phyloP scores from a whole-genome alignment of 2,113 vertebrate genomes.

The Talpa occidentalis region DNA sequence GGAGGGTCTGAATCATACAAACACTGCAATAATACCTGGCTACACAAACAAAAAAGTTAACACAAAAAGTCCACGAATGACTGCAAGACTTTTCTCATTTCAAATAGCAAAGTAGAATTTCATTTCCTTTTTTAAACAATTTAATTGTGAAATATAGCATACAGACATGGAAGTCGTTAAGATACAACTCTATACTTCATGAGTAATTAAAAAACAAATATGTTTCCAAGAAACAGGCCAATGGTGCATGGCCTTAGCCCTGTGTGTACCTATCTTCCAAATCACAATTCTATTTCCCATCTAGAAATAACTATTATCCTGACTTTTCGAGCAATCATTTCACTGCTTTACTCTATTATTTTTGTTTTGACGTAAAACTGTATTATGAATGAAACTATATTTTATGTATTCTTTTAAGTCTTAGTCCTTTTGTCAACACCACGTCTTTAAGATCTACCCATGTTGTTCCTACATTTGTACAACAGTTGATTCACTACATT shows the following conservation, averaged over 20 bases:
- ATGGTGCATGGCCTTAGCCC: neutral
- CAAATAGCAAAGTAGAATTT: neutral
- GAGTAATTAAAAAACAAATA: neutral
- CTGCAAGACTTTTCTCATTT: neutral
- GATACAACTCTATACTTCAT: neutral
- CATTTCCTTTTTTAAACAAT: slow-evolving; percentile 15
- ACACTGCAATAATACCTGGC: slow-evolving; percentile 92
- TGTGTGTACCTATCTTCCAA: neutral
- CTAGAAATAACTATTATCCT: neutral
- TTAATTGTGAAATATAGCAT: slow-evolving; percentile 6
- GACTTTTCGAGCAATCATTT: neutral
- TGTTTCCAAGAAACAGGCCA: neutral
- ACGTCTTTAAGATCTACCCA: neutral
- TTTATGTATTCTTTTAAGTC: neutral
- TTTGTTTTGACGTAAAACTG: neutral
- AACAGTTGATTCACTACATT: neutral
- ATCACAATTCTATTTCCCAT: neutral
- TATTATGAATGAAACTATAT: neutral
- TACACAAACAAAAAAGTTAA: slow-evolving; percentile 77
- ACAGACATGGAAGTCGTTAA: neutral
- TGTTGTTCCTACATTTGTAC: neutral
- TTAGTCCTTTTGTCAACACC: neutral
- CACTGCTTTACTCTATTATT: neutral
- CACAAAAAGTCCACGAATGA: no score
- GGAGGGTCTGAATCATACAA: slow-evolving; percentile 95